Percentiles rank a stretch among this genome's conserved stretches.
These are phyloP conservation scores for Choreutis nemorana DNA, from an alignment of 2,888 invertebrate genomes.

Conservation along the genomic window DNA sequence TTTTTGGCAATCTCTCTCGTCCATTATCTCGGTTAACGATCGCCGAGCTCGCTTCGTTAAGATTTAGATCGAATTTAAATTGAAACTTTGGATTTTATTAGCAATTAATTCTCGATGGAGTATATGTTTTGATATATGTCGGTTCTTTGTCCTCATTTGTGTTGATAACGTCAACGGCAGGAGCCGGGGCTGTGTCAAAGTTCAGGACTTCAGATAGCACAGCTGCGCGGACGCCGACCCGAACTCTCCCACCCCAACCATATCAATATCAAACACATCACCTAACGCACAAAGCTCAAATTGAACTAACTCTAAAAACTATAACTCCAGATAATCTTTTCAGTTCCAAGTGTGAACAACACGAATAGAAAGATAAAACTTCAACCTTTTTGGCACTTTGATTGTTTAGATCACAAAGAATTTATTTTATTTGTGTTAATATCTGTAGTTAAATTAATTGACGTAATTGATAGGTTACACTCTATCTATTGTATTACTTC, in stretches of 20 bases:
- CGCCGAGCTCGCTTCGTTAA: slow-evolving; percentile 47
- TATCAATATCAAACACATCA: neutral
- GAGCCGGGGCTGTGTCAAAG: slow-evolving; percentile 39
- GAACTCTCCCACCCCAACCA: slow-evolving; percentile 5
- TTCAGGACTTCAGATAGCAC: slow-evolving; percentile 49
- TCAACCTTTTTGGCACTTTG: no score
- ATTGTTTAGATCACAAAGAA: no score
- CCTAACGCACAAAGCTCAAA: no score
- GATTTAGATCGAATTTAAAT: slow-evolving; percentile 49
- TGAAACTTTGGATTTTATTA: slow-evolving; percentile 38
- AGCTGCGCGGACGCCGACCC: slow-evolving; percentile 37
- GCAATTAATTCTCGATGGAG: slow-evolving; percentile 30
- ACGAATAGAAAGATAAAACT: no score
- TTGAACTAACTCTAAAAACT: no score
- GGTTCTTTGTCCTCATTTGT: slow-evolving; percentile 54
- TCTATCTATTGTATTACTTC: no score
- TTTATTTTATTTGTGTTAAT: no score
- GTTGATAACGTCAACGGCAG: slow-evolving; percentile 44
- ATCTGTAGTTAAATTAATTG: no score
- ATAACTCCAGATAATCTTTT: no score
- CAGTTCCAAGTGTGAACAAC: no score
- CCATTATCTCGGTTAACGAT: slow-evolving; percentile 60
- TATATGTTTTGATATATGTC: slow-evolving; percentile 40
- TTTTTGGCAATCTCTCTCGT: slow-evolving; percentile 52
- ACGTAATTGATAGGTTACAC: no score